Conservation (phyloP, 2,888 invertebrate species). For the Morpho helenor region DNA sequence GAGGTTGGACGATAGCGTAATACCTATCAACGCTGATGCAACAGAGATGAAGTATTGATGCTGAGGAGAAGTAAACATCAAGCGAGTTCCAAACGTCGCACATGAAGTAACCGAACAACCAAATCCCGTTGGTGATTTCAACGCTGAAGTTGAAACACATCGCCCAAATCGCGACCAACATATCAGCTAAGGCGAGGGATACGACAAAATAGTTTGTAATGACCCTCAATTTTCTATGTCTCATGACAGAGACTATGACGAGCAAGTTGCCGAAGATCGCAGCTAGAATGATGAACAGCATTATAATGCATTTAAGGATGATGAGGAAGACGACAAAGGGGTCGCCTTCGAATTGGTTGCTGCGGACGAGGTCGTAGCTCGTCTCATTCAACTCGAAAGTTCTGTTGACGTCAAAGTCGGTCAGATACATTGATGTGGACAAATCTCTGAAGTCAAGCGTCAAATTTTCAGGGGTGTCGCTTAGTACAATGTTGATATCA, state of each 20-base stretch:
- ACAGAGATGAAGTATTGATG: constrained; percentile 95
- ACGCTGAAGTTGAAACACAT: constrained; percentile 97
- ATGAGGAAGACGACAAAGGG: constrained; percentile 80
- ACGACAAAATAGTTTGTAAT: constrained; percentile 98
- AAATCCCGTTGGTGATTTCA: constrained; percentile 88
- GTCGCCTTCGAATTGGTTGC: constrained; percentile 58
- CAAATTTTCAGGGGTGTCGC: constrained; percentile 46
- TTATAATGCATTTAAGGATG: constrained; percentile 86
- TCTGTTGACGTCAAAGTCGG: constrained; percentile 56
- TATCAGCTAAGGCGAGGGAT: constrained; percentile 95
- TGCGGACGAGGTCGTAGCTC: constrained; percentile 54
- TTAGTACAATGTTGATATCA: constrained; percentile 49
- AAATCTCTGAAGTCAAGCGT: constrained; percentile 59
- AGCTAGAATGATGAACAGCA: constrained; percentile 92
- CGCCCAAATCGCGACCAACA: constrained; percentile 95
- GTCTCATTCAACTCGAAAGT: constrained; percentile 56
- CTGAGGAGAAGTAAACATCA: constrained; percentile 96
- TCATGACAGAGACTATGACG: constrained; percentile 91
- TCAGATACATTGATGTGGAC: constrained; percentile 71
- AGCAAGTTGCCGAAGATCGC: constrained; percentile 94
- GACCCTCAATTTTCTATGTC: constrained; percentile 82
- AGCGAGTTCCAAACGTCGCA: constrained; percentile 98
- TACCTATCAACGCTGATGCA: constrained; percentile 94
- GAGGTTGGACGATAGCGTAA: constrained; percentile 94
- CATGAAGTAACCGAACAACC: constrained; percentile 95